Evolutionary conservation across 2,797 vertebrate species (phyloP).

Genomic region (Emydoidea blandingii): DNA sequence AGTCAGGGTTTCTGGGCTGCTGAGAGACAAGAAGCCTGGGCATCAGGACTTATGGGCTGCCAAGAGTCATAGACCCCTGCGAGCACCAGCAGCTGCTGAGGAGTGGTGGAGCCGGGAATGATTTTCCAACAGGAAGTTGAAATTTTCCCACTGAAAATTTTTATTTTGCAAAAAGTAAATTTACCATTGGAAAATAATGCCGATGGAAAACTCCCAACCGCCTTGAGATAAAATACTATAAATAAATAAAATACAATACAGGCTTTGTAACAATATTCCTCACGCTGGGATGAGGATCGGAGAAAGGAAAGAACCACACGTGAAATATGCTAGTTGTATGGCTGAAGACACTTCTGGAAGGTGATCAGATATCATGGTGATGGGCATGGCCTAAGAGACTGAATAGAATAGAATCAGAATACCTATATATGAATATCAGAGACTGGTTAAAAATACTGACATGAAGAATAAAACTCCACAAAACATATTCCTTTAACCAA

Average conservation of each 20-base stretch:
- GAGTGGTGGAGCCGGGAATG: not conserved
- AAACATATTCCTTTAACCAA: constrained; percentile 62
- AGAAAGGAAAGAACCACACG: not conserved
- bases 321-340: not conserved
- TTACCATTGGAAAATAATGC: not conserved
- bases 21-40: not conserved
- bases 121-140: not conserved
- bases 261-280: not conserved
- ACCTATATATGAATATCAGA: constrained; percentile 48
- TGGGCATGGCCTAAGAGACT: not conserved
- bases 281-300: not conserved
- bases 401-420: not conserved
- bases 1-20: not conserved
- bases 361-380: not conserved
- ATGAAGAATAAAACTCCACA: constrained; percentile 7
- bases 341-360: not conserved
- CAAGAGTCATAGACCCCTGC: not conserved
- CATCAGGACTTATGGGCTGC: not conserved
- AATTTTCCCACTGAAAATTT: not conserved
- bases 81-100: not conserved
- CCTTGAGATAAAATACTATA: not conserved
- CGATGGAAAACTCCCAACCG: not conserved
- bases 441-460: constrained; percentile 59
- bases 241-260: not conserved
- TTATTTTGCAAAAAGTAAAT: not conserved